Percentiles rank a stretch among this genome's conserved stretches.
These are phyloP conservation scores for Scaptomyza reducta DNA, from an alignment of 2,888 invertebrate species.

Conservation along the genomic window DNA sequence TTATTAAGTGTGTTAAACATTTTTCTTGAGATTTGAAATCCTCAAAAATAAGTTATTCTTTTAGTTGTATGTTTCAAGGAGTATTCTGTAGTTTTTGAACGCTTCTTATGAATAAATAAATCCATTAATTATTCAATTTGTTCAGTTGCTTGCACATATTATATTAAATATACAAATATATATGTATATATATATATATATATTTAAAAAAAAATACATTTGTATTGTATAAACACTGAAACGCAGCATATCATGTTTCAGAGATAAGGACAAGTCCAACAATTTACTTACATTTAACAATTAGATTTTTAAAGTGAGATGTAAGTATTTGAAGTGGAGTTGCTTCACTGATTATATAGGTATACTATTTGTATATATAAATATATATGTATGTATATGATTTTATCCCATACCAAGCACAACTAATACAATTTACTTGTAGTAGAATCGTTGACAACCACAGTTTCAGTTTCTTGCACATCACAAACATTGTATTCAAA, in stretches of 20 bases:
- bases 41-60: not conserved
- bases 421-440: slow-evolving; percentile 35
- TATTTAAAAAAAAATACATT: slow-evolving; percentile 11
- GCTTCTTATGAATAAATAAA: slow-evolving; percentile 5
- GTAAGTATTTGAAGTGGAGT: not conserved
- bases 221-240: slow-evolving; percentile 40
- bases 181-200: too few relatives aligned
- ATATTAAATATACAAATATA: not conserved
- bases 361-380: not conserved
- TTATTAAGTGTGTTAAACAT: not conserved
- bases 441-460: slow-evolving; percentile 70
- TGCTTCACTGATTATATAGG: not conserved
- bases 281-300: slow-evolving; percentile 52
- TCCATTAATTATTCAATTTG: not conserved
- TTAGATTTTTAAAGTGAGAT: slow-evolving; percentile 29
- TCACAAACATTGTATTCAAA: slow-evolving; percentile 52
- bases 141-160: slow-evolving; percentile 30
- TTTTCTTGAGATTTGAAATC: slow-evolving; percentile 2
- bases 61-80: not conserved
- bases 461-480: slow-evolving; percentile 69
- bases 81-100: slow-evolving; percentile 2
- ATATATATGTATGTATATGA: slow-evolving; percentile 1
- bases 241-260: slow-evolving; percentile 13
- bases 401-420: slow-evolving; percentile 34
- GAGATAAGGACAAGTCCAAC: slow-evolving; percentile 30